Evolutionary conservation across 2,888 invertebrate species (phyloP), one percentile per base, ranked within the genome.

Genomic region (Acronicta aceris): DNA sequence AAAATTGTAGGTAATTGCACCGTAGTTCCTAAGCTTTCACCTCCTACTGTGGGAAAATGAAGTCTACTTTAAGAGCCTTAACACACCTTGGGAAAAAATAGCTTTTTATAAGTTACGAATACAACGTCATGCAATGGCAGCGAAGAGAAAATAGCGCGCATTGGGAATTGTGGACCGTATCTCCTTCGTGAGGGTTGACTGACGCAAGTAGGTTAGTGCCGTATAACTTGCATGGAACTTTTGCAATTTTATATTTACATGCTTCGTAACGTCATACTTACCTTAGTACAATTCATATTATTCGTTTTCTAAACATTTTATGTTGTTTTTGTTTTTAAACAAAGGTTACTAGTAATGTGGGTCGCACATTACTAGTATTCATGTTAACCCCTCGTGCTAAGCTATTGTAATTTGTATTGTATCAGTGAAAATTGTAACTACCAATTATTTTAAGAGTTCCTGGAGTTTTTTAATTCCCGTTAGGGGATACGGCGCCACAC

Each of bases 181-280:
- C 30, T 42, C 25, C 27, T 10, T 12, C 27, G 21, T 9, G 9
- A 47, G 41, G 70, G n/a, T 48, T 38, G 36, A 53, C 25, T 70
- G 71, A 65, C 64, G 40, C 41, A 65, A 65, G 54, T 71, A 63
- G 53, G 53, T 27, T 45, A 70, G 42, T n/a, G 38, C 43, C 25
- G 25, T 48, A 47, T 40, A 40, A 13, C 27, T n/a, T 41, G 40
- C 0, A 49, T 60, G 42, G 30, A 52, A 59, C 17, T 36, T 38
- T 47, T 17, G 21, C 47, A 17, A 57, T 49, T 68, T 60, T 36
- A 38, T 50, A 46, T 13, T 33, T 4, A 36, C n/a, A 13, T 13
- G 13, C 5, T 5, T 4, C 13, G 30, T 30, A 27, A 12, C n/a
- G n/a, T n/a, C n/a, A n/a, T n/a, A n/a, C n/a, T n/a, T n/a, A n/a